These are phyloP conservation scores for Lasioglossum marginatum DNA, from an alignment of 2,888 invertebrate species.

Conservation along the genomic window DNA sequence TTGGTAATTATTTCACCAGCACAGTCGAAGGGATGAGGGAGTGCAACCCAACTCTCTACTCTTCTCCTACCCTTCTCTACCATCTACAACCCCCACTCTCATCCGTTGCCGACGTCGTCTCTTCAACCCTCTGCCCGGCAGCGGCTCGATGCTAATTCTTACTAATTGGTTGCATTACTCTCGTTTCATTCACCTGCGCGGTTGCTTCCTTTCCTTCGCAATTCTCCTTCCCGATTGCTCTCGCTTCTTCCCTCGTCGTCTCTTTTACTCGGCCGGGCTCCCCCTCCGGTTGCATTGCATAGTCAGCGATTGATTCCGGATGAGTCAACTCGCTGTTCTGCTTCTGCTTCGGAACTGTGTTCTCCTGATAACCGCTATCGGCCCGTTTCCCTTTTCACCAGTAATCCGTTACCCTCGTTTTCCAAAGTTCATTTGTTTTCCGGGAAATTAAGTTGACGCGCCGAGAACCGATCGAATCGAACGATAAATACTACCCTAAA, in stretches of 20 bases:
- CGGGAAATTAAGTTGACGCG: not conserved
- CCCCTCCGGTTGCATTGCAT: not conserved
- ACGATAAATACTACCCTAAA: not conserved
- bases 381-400: not conserved
- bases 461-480: not conserved
- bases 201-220: constrained; percentile 31
- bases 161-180: constrained; percentile 73
- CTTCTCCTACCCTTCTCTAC: not conserved
- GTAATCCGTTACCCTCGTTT: not conserved
- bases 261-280: not conserved
- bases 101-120: constrained; percentile 4
- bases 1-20: constrained; percentile 65
- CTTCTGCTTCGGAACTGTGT: not conserved
- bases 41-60: constrained; percentile 10
- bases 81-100: constrained; percentile 13
- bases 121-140: not conserved
- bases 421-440: constrained; percentile 6
- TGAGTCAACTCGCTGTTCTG: not conserved
- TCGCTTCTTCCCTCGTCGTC: not conserved
- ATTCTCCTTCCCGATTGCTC: constrained; percentile 28
- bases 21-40: constrained; percentile 36
- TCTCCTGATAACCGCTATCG: constrained; percentile 1
- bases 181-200: constrained; percentile 66
- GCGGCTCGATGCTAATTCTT: constrained; percentile 71
- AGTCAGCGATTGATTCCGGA: constrained; percentile 6